These are phyloP conservation scores for Cynodonichthys magdalenae DNA, from an alignment of 2,797 vertebrate genomes.

Conservation along the genomic window DNA sequence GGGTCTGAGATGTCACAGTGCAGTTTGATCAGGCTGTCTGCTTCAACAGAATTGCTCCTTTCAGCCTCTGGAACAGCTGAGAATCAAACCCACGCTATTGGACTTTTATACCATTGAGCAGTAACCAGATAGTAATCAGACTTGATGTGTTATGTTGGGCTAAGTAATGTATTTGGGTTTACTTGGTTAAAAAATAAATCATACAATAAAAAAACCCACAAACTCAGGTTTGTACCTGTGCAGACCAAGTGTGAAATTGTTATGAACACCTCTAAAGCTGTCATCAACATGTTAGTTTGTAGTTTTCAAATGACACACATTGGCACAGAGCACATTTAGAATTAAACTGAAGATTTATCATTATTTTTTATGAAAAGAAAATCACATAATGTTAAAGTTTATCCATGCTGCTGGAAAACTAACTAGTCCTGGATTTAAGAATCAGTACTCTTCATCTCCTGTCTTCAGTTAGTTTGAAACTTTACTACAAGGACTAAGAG, in stretches of 20 bases:
- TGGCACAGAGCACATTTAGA: not conserved
- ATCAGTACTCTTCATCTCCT: not conserved
- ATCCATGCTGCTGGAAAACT: not conserved
- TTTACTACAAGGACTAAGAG: not conserved
- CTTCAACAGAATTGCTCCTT: slow-evolving; percentile 74
- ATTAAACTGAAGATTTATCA: not conserved
- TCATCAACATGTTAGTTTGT: slow-evolving; percentile 1
- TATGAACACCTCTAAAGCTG: not conserved
- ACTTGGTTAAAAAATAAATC: not conserved
- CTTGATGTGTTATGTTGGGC: slow-evolving; percentile 3
- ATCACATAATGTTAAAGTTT: not conserved
- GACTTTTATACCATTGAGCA: slow-evolving; percentile 71
- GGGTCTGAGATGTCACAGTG: slow-evolving; percentile 83
- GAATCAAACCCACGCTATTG: slow-evolving; percentile 82
- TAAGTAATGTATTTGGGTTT: slow-evolving; percentile 13
- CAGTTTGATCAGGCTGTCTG: slow-evolving; percentile 79
- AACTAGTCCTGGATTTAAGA: no score
- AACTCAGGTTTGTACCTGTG: not conserved
- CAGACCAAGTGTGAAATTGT: not conserved
- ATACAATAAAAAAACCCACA: not conserved
- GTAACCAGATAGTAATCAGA: slow-evolving; percentile 43
- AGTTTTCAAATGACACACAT: not conserved
- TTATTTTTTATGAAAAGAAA: not conserved
- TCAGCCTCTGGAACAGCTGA: slow-evolving; percentile 83
- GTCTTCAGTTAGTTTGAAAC: not conserved